Evolutionary conservation across 2,797 vertebrate species (phyloP), one percentile per base, ranked within the genome.

Genomic region (Siniperca undulata): DNA sequence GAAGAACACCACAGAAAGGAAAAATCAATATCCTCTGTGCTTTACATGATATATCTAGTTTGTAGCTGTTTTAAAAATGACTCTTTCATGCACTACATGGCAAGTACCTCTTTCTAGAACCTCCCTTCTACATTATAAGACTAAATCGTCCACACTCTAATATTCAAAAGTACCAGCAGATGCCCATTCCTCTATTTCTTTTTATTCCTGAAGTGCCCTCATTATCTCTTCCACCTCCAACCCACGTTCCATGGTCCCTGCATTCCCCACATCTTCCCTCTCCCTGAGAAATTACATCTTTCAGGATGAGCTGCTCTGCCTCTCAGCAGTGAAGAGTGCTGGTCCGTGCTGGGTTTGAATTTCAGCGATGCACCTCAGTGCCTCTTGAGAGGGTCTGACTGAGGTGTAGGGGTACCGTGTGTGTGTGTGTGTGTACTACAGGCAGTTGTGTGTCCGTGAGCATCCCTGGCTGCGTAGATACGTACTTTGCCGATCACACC

Each of bases 321-420:
- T 82, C 83, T 89, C 75, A 81, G 78, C 70, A 82, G 64, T 81
- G 62, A 86, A 77, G 74, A 87, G 87, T 87, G 83, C 88, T 82
- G 83, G 53, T 77, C 74, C 79, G 61, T 78, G 84, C 78, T 77
- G 86, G 94, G 88, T 89, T 95, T 92, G 84, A 80, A 90, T 92
- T 93, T 94, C 88, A 93, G 74, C 10, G 85, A 91, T 93, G 84
- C 85, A 93, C 93, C 91, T 92, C 90, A 93, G 82, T 91, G 92
- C 90, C 66, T 86, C 80, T 88, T 64, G 78, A 91, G 92, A 93
- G 93, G 91, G 89, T 91, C 78, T 70, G 88, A 88, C 83, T 88
- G 84, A 86, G 77, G 68, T 85, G 87, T 92, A 73, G 80, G 89
- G 82, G 86, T 87, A 69, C 62, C 30, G 53, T 68, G 44, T 68